Conservation (phyloP, 2,888 invertebrate genomes). For the Stenodema calcarata region DNA sequence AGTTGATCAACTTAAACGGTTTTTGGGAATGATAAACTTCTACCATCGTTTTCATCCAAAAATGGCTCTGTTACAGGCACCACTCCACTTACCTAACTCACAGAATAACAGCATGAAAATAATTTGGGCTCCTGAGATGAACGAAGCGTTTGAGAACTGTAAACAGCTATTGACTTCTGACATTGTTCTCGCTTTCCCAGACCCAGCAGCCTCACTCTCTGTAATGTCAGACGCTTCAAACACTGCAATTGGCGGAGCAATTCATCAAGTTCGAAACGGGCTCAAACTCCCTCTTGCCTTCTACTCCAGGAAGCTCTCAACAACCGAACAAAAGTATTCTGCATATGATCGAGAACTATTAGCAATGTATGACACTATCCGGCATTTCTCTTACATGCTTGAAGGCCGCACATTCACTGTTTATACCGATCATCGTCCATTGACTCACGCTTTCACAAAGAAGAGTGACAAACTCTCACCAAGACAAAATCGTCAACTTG, state of each 20-base stretch:
- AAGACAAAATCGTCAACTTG: slow-evolving; percentile 41
- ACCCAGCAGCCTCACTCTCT: background rate
- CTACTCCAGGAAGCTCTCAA: slow-evolving; percentile 54
- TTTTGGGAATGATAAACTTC: slow-evolving; percentile 20
- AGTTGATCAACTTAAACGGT: background rate
- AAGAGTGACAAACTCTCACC: slow-evolving; percentile 44
- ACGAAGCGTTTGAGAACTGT: slow-evolving; percentile 52
- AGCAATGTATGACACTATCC: background rate
- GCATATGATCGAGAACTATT: slow-evolving; percentile 61
- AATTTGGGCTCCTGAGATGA: slow-evolving; percentile 50
- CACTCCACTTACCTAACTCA: slow-evolving; percentile 27
- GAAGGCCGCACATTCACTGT: slow-evolving; percentile 5
- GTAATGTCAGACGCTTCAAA: slow-evolving; percentile 59
- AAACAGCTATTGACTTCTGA: slow-evolving; percentile 49
- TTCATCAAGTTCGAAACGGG: slow-evolving; percentile 59
- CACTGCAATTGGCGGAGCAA: slow-evolving; percentile 55
- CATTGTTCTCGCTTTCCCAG: slow-evolving; percentile 53
- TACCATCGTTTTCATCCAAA: background rate
- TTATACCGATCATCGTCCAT: slow-evolving; percentile 14
- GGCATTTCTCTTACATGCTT: background rate
- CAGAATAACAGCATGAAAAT: slow-evolving; percentile 54
- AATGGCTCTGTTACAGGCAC: slow-evolving; percentile 40
- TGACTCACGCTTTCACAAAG: slow-evolving; percentile 27
- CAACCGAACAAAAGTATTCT: slow-evolving; percentile 60
- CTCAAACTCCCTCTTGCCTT: slow-evolving; percentile 54